These are phyloP conservation scores for Nestor notabilis DNA, from an alignment of 2,113 vertebrate genomes.

Conservation along the genomic window DNA sequence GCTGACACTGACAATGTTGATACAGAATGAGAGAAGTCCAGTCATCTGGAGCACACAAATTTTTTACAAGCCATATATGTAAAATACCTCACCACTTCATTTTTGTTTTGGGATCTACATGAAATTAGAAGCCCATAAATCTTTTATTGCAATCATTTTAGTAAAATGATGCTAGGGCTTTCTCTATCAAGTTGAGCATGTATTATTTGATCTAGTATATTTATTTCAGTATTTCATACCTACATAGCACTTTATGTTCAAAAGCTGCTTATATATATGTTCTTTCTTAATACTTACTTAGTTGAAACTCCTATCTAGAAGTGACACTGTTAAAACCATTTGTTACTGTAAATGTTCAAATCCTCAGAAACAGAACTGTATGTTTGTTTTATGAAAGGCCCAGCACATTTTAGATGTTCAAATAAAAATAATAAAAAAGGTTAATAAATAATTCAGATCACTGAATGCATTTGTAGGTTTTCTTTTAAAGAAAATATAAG, in stretches of 20 bases:
- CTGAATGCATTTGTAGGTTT: background rate
- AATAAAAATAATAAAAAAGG: background rate
- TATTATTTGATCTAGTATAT: background rate
- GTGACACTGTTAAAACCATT: background rate
- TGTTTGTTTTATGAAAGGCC: background rate
- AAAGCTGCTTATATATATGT: background rate
- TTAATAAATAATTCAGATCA: background rate
- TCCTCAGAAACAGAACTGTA: background rate
- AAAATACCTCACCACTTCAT: background rate
- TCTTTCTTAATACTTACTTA: background rate
- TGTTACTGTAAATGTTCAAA: background rate
- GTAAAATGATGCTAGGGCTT: background rate
- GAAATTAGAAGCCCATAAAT: background rate
- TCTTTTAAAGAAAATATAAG: background rate
- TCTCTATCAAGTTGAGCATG: background rate
- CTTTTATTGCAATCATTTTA: background rate
- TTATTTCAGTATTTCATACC: background rate
- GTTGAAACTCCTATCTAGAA: background rate
- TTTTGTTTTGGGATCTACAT: background rate
- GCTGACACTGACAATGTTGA: background rate
- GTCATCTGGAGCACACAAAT: background rate
- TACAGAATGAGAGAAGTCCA: background rate
- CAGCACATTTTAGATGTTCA: background rate
- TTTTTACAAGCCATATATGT: background rate
- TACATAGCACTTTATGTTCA: background rate